Evolutionary conservation across 2,113 vertebrate genomes (phyloP).

Genomic region (Callionymus lyra): DNA sequence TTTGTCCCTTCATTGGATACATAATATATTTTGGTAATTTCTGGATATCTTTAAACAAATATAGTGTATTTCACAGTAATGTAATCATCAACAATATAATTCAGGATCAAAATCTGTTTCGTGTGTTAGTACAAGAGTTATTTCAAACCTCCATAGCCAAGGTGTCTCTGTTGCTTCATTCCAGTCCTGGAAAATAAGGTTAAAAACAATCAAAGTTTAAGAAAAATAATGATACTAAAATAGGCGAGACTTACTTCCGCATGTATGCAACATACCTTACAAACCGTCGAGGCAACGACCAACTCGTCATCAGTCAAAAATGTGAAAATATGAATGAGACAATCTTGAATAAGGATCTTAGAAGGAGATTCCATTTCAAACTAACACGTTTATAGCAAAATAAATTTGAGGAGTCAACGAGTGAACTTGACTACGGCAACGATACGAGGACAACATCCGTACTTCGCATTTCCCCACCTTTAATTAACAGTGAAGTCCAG

Average conservation of each 20-base stretch:
- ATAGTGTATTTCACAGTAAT: neutral
- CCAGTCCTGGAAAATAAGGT: constrained; percentile 51
- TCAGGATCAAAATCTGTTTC: neutral
- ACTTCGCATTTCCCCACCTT: too few relatives aligned
- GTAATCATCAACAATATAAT: neutral
- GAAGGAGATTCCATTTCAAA: constrained; percentile 2
- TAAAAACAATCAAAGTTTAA: neutral
- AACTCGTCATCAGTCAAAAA: constrained; percentile 57
- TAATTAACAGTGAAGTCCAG: too few relatives aligned
- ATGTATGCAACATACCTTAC: constrained; percentile 45
- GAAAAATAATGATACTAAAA: neutral
- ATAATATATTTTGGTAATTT: too few relatives aligned
- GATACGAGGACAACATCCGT: constrained; percentile 9
- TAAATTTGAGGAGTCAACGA: too few relatives aligned
- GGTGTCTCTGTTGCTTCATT: constrained; percentile 55
- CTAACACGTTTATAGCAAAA: too few relatives aligned
- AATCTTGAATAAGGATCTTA: constrained; percentile 44
- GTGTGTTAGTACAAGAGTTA: neutral
- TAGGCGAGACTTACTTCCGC: constrained; percentile 44
- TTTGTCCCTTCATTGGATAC: too few relatives aligned
- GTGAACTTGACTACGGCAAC: constrained; percentile 24
- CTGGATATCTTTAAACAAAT: too few relatives aligned
- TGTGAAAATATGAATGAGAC: constrained; percentile 58
- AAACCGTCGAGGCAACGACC: constrained; percentile 51
- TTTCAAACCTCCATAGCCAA: constrained; percentile 66